phyloP scores from a whole-genome alignment of 2,888 invertebrate genomes.

The Caenorhabditis sinica region DNA sequence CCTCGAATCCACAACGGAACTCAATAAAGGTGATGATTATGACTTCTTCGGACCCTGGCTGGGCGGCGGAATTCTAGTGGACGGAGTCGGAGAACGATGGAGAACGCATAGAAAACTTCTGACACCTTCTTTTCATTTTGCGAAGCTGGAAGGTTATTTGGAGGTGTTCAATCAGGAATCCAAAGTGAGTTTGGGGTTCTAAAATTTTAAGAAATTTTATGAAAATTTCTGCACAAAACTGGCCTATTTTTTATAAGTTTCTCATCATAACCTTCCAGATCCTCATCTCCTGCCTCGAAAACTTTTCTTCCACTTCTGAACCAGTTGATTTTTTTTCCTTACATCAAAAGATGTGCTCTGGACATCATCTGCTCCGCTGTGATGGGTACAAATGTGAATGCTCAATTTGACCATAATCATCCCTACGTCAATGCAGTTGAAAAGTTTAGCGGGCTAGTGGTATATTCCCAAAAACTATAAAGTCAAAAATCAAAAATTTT shows the following conservation, averaged over 20 bases:
- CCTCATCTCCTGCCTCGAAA: slow-evolving; percentile 83
- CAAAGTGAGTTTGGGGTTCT: not conserved
- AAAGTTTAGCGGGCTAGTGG: slow-evolving; percentile 37
- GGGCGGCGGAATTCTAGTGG: slow-evolving; percentile 6
- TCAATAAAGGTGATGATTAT: slow-evolving; percentile 31
- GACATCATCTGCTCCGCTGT: slow-evolving; percentile 84
- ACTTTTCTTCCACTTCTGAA: slow-evolving; percentile 66
- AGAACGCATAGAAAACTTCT: slow-evolving; percentile 84
- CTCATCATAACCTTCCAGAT: slow-evolving; percentile 65
- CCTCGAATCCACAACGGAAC: slow-evolving; percentile 14
- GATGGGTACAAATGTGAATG: slow-evolving; percentile 75
- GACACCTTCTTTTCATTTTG: slow-evolving; percentile 86
- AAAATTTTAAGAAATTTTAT: not conserved
- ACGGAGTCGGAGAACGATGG: slow-evolving; percentile 83
- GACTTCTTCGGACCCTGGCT: slow-evolving; percentile 23
- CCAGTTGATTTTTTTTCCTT: slow-evolving; percentile 85
- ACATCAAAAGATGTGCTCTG: slow-evolving; percentile 85
- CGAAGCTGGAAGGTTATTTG: slow-evolving; percentile 84
- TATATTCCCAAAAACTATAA: slow-evolving; percentile 10
- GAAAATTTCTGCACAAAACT: not conserved
- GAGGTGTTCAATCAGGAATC: slow-evolving; percentile 37
- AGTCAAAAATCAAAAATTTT: not conserved
- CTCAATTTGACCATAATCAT: slow-evolving; percentile 71
- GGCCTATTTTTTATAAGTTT: not conserved
- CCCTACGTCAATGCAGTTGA: slow-evolving; percentile 75